Percentiles rank a stretch among this genome's conserved stretches.
Conservation (phyloP, 2,113 vertebrate genomes). For the Phoxinus phoxinus region DNA sequence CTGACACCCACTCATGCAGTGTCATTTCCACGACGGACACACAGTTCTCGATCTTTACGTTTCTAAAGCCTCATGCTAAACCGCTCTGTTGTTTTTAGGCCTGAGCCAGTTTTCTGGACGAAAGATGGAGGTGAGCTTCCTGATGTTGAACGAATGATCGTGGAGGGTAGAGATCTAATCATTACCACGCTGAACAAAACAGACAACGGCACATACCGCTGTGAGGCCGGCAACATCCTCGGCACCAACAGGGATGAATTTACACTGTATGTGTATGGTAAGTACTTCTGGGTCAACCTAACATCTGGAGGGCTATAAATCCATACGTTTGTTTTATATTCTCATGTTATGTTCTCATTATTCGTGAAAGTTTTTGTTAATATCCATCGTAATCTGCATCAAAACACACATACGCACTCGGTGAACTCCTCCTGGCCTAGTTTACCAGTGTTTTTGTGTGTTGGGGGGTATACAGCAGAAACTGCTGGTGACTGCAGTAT, state of each 20-base stretch:
- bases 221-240: conserved; percentile 94
- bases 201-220: conserved; percentile 98
- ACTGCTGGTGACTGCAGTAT: conserved; percentile 66
- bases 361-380: conserved; percentile 23
- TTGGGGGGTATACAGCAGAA: conserved; percentile 57
- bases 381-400: conserved; percentile 17
- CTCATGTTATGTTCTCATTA: conserved; percentile 21
- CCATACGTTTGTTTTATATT: neutral
- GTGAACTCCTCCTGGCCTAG: conserved; percentile 54
- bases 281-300: conserved; percentile 67
- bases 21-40: too few species aligned
- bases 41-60: too few species aligned
- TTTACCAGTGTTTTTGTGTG: conserved; percentile 59
- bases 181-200: conserved; percentile 98
- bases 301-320: neutral
- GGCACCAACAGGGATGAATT: conserved; percentile 94
- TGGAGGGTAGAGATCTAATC: conserved; percentile 91
- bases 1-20: too few species aligned
- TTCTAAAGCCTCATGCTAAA: neutral
- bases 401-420: conserved; percentile 31
- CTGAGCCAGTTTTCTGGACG: conserved; percentile 95
- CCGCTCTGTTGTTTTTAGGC: conserved; percentile 73
- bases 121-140: conserved; percentile 95
- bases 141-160: conserved; percentile 93
- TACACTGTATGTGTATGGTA: conserved; percentile 94